Evolutionary conservation across 2,888 invertebrate species (phyloP).

Genomic region (Fragum fragum): DNA sequence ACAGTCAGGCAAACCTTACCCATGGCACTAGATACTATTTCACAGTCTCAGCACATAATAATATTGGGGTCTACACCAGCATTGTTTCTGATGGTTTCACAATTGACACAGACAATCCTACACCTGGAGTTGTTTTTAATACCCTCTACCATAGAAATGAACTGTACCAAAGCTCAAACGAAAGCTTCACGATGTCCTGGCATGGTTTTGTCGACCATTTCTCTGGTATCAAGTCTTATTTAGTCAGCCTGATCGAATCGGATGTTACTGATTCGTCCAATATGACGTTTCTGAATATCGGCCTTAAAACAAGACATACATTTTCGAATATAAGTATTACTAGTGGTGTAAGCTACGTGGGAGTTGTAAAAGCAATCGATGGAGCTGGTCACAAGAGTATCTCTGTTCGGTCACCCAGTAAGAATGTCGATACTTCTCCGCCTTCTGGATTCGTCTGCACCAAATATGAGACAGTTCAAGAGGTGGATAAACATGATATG

Average conservation of each 20-base stretch:
- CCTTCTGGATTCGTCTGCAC: constrained; percentile 29
- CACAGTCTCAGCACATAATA: constrained; percentile 44
- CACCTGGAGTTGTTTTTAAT: constrained; percentile 68
- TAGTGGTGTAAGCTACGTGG: constrained; percentile 34
- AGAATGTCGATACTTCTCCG: constrained; percentile 29
- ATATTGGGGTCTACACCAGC: constrained; percentile 34
- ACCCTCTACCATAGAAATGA: constrained; percentile 50
- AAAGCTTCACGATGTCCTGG: constrained; percentile 47
- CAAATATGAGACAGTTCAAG: not conserved
- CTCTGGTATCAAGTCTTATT: constrained; percentile 49
- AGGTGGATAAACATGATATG: not conserved
- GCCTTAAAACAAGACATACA: constrained; percentile 22
- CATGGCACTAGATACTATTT: constrained; percentile 37
- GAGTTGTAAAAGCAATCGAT: constrained; percentile 43
- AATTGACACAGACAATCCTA: constrained; percentile 57
- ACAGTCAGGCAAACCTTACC: not conserved
- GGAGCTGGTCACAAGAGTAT: constrained; percentile 37
- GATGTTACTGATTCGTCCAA: not conserved
- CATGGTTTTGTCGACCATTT: constrained; percentile 59
- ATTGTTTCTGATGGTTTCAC: constrained; percentile 46
- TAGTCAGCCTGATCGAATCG: constrained; percentile 21
- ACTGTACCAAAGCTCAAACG: constrained; percentile 48
- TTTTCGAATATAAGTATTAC: constrained; percentile 29
- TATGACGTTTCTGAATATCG: constrained; percentile 18
- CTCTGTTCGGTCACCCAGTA: not conserved